Evolutionary conservation across 2,888 invertebrate genomes (phyloP).

Genomic region (Harpagoxenus sublaevis): DNA sequence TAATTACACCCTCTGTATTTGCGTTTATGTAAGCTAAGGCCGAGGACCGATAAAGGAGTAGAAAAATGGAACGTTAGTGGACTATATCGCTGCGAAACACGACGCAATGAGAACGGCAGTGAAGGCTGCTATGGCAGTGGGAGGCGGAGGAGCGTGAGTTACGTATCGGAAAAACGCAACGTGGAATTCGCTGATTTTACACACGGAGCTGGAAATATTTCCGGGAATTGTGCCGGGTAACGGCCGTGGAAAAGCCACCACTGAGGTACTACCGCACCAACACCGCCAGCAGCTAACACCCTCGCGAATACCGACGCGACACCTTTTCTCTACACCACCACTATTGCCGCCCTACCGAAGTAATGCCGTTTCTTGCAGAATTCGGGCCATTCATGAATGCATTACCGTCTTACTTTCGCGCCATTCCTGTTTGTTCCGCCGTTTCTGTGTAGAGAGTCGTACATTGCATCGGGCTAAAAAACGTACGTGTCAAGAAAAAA

Average conservation of each 20-base stretch:
- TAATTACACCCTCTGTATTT: not conserved
- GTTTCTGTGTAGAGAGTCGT: slow-evolving; percentile 9
- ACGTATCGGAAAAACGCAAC: slow-evolving; percentile 76
- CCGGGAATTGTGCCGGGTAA: slow-evolving; percentile 69
- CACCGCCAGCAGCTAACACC: slow-evolving; percentile 44
- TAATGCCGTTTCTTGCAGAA: slow-evolving; percentile 78
- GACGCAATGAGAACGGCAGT: slow-evolving; percentile 26
- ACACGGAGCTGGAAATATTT: slow-evolving; percentile 73
- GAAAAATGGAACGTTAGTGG: slow-evolving; percentile 7
- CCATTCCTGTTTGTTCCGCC: slow-evolving; percentile 62
- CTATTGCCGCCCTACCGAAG: slow-evolving; percentile 46
- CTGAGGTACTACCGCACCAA: slow-evolving; percentile 20
- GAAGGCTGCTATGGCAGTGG: slow-evolving; percentile 24
- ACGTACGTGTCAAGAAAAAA: slow-evolving; percentile 2
- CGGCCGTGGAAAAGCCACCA: slow-evolving; percentile 58
- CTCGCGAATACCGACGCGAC: slow-evolving; percentile 75
- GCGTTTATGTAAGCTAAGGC: slow-evolving; percentile 26
- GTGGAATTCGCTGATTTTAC: slow-evolving; percentile 78
- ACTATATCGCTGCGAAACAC: slow-evolving; percentile 23
- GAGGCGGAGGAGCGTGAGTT: slow-evolving; percentile 59
- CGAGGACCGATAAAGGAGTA: slow-evolving; percentile 10
- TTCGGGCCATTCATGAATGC: slow-evolving; percentile 82
- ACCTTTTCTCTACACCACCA: slow-evolving; percentile 64
- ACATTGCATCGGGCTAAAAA: not conserved
- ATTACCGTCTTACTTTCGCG: slow-evolving; percentile 76